A percentile compares a stretch with the other conserved stretches of the same genome.
These are phyloP conservation scores for Danionella dracula DNA, from an alignment of 2,797 vertebrate species.

Conservation along the genomic window DNA sequence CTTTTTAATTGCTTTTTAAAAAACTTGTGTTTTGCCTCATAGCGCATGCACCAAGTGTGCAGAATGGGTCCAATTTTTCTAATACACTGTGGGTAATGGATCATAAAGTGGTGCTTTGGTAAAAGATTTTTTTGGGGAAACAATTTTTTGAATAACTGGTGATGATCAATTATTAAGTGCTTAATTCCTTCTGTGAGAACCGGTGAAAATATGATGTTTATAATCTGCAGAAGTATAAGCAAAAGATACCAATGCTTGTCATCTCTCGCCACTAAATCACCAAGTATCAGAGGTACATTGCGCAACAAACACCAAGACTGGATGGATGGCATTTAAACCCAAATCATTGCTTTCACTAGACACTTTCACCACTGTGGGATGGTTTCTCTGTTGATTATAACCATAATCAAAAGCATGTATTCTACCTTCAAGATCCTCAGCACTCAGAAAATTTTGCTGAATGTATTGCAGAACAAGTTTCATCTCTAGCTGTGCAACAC, in stretches of 20 bases:
- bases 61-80: constrained; percentile 1
- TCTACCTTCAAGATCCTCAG: too few relatives aligned
- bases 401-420: too few relatives aligned
- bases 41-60: constrained; percentile 1
- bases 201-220: background rate
- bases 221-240: background rate
- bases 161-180: background rate
- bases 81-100: constrained; percentile 4
- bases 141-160: background rate
- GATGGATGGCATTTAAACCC: constrained; percentile 34
- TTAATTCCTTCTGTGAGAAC: background rate
- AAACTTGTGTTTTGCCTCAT: background rate
- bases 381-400: too few relatives aligned
- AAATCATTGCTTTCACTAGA: constrained; percentile 36
- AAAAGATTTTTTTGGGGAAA: background rate
- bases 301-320: constrained; percentile 34
- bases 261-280: constrained; percentile 31
- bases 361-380: too few relatives aligned
- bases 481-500: too few relatives aligned
- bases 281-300: constrained; percentile 38
- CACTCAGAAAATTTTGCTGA: too few relatives aligned
- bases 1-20: constrained; percentile 5
- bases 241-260: constrained; percentile 28
- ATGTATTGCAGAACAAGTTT: too few relatives aligned
- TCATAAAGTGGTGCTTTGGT: constrained; percentile 2